phyloP scores from a whole-genome alignment of 2,888 invertebrate genomes.

The Cephus rjabovi region DNA sequence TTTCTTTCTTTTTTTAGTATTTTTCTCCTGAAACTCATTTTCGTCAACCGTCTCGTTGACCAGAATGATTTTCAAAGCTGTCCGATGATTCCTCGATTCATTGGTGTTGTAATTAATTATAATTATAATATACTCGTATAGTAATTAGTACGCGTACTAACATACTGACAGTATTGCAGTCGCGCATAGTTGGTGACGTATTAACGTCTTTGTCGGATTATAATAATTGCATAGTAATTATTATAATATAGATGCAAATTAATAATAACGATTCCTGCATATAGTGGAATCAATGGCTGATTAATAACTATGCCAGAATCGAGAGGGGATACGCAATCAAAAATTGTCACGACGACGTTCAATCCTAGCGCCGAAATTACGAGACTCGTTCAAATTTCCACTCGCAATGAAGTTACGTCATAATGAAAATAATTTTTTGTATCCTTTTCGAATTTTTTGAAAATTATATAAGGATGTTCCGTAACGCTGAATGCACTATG shows the following conservation, averaged over 20 bases:
- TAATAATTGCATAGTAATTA: background rate
- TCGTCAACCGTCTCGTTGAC: slow-evolving; percentile 15
- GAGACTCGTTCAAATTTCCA: background rate
- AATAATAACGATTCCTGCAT: background rate
- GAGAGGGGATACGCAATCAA: background rate
- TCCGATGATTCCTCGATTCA: slow-evolving; percentile 12
- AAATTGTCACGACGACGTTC: background rate
- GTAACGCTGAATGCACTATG: background rate
- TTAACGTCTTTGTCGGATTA: background rate
- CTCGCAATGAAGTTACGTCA: background rate
- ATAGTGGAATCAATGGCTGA: background rate
- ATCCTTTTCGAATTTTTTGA: background rate
- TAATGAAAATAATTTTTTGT: background rate
- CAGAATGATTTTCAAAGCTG: slow-evolving; percentile 18
- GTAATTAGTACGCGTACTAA: background rate
- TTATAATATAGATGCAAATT: background rate
- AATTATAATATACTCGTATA: background rate
- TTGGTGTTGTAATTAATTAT: background rate
- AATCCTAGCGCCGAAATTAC: background rate
- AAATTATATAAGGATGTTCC: background rate
- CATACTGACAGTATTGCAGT: background rate
- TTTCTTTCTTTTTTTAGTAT: background rate
- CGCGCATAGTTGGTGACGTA: background rate
- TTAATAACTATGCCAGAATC: background rate
- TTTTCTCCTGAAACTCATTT: slow-evolving; percentile 15